Evolutionary conservation across 1,140 invertebrate genomes (phyloP).

Genomic region (Rhagoletis zephyria): DNA sequence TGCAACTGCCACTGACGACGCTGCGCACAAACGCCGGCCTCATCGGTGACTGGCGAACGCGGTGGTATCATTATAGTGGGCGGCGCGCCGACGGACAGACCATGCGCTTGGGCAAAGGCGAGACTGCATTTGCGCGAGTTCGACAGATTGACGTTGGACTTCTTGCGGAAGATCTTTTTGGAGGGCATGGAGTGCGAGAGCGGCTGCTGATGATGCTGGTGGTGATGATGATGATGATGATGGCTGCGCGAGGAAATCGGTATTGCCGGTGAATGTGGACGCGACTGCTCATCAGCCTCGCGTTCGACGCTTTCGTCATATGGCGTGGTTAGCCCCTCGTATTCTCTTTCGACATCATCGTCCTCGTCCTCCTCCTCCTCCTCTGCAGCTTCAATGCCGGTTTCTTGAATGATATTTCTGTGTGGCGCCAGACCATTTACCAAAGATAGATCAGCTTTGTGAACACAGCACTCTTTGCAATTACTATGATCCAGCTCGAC

Average conservation of each 20-base stretch:
- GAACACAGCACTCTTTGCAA: conserved; percentile 64
- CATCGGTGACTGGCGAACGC: conserved; percentile 29
- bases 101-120: conserved; percentile 72
- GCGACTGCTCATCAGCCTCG: conserved; percentile 8
- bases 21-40: conserved; percentile 53
- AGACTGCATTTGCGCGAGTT: conserved; percentile 68
- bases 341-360: conserved; percentile 9
- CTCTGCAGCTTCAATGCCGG: not conserved
- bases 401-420: not conserved
- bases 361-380: conserved; percentile 59
- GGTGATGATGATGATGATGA: not conserved
- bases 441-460: not conserved
- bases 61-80: conserved; percentile 55
- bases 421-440: not conserved
- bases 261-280: conserved; percentile 20
- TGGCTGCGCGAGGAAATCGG: not conserved
- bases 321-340: conserved; percentile 38
- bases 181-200: not conserved
- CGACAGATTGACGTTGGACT: conserved; percentile 65
- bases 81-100: conserved; percentile 59
- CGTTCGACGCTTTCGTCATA: not conserved
- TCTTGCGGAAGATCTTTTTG: conserved; percentile 68
- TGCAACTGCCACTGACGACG: conserved; percentile 55
- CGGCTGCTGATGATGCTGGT: not conserved
- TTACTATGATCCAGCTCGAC: conserved; percentile 67